Conservation (phyloP, 2,113 vertebrate species). For the Rhinoderma darwinii region DNA sequence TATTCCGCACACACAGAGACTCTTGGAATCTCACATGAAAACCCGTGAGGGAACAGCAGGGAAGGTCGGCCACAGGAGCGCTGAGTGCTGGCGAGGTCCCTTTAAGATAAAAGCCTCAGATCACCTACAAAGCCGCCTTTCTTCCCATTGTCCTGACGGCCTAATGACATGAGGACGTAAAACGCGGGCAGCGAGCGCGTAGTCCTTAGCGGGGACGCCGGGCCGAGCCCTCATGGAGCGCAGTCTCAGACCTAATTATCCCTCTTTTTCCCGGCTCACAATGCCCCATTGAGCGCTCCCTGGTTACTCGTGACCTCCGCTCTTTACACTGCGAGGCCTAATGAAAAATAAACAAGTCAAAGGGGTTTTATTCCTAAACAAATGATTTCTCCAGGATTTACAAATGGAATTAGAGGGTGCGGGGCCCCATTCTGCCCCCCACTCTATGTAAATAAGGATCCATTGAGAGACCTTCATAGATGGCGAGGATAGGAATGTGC, state of each 20-base stretch:
- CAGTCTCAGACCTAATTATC: conserved; percentile 49
- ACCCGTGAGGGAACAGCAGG: conserved; percentile 5
- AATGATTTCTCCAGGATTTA: conserved; percentile 46
- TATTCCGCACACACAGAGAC: conserved; percentile 11
- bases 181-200: not conserved
- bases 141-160: not conserved
- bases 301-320: conserved; percentile 33
- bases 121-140: conserved; percentile 30
- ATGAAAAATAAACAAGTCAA: conserved; percentile 57
- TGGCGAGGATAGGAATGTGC: not conserved
- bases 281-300: conserved; percentile 43
- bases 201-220: not conserved
- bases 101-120: conserved; percentile 7
- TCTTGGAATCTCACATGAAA: conserved; percentile 15
- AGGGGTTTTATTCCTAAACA: conserved; percentile 27
- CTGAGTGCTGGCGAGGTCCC: not conserved
- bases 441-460: conserved; percentile 6
- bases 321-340: conserved; percentile 32
- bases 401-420: conserved; percentile 52
- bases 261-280: conserved; percentile 30
- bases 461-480: conserved; percentile 1
- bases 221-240: conserved; percentile 1
- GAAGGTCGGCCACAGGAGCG: not conserved
- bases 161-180: conserved; percentile 41
- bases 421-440: not conserved